A percentile compares a stretch with the other conserved stretches of the same genome.
Conservation (phyloP, 37 sponge, comb jelly and placozoan genomes). For the Chondrilla cf. caribensis region DNA sequence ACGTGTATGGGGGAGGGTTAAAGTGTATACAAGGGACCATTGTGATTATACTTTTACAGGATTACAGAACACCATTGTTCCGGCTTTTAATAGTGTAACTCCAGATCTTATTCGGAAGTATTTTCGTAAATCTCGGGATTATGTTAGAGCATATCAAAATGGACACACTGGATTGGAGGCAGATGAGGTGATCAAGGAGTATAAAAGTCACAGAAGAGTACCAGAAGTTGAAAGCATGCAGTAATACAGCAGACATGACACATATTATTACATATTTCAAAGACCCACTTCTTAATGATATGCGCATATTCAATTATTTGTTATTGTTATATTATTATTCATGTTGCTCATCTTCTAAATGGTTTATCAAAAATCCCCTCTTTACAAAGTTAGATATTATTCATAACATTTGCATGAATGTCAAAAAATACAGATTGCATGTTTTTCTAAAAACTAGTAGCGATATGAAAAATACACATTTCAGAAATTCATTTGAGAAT, state of each 20-base stretch:
- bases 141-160: slow-evolving; percentile 20
- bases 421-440: no score
- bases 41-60: slow-evolving; percentile 36
- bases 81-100: slow-evolving; percentile 12
- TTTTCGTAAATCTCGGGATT: slow-evolving; percentile 25
- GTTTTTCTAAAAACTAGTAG: no score
- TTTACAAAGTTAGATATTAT: no score
- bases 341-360: no score
- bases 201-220: background rate
- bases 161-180: slow-evolving; percentile 5
- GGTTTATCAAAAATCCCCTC: no score
- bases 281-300: no score
- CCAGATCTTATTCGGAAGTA: slow-evolving; percentile 21
- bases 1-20: slow-evolving; percentile 17
- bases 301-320: no score
- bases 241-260: background rate
- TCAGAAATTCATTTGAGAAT: no score
- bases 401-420: no score
- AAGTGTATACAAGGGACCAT: slow-evolving; percentile 19
- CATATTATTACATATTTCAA: no score
- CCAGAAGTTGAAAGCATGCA: slow-evolving; percentile 3
- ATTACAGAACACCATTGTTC: background rate
- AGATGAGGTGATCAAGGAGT: background rate
- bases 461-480: no score
- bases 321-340: no score